A percentile compares a stretch with the other conserved stretches of the same genome.
Evolutionary conservation across 2,888 invertebrate genomes (phyloP).

Genomic region (Macrophya annulata): DNA sequence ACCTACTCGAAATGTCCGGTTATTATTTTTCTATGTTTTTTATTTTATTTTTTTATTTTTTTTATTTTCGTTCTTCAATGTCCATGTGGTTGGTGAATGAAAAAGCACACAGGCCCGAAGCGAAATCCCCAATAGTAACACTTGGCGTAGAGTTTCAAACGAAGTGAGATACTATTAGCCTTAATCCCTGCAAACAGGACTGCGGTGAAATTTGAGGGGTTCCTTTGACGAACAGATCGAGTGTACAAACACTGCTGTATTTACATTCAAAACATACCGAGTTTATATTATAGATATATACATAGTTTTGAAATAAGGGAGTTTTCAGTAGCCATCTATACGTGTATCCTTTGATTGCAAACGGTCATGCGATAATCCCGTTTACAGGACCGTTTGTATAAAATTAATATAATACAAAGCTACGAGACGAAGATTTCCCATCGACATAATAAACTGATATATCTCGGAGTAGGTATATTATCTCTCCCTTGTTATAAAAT

Average conservation of each 20-base stretch:
- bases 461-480: neutral
- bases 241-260: slow-evolving; percentile 49
- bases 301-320: slow-evolving; percentile 32
- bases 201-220: slow-evolving; percentile 54
- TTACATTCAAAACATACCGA: slow-evolving; percentile 52
- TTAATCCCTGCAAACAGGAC: slow-evolving; percentile 53
- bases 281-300: slow-evolving; percentile 37
- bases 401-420: neutral
- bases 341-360: slow-evolving; percentile 29
- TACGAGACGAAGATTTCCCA: neutral
- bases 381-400: neutral
- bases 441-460: neutral
- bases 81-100: neutral
- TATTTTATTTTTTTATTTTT: neutral
- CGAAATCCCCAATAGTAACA: slow-evolving; percentile 50
- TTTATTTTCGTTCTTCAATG: neutral
- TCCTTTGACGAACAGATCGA: slow-evolving; percentile 55
- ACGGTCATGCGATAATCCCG: slow-evolving; percentile 6
- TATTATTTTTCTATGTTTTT: neutral
- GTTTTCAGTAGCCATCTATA: neutral
- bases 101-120: neutral
- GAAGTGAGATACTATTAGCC: slow-evolving; percentile 56
- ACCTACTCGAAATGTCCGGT: neutral
- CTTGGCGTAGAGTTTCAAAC: slow-evolving; percentile 45
- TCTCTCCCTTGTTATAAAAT: neutral